Evolutionary conservation across 2,888 invertebrate genomes (phyloP).

Genomic region (Morpho helenor): DNA sequence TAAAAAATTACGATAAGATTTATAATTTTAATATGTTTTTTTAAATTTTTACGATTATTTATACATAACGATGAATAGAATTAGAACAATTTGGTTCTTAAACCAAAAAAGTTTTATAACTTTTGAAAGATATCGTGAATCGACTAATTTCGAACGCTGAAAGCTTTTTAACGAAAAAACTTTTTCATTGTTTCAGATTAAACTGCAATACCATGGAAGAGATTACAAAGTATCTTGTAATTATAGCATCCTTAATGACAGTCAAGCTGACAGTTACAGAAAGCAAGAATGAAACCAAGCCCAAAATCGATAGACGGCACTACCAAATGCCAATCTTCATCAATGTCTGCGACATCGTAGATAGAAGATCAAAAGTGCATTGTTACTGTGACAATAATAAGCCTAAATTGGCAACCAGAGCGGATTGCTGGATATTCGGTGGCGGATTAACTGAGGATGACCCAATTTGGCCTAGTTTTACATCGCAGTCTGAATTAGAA

Average conservation of each 20-base stretch:
- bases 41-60: too few relatives aligned
- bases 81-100: too few relatives aligned
- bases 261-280: conserved; percentile 60
- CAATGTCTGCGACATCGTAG: conserved; percentile 69
- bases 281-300: conserved; percentile 60
- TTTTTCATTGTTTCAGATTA: conserved; percentile 47
- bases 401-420: conserved; percentile 80
- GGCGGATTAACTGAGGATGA: conserved; percentile 81
- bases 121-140: conserved; percentile 2
- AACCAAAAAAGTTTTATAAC: not conserved
- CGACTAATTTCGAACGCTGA: not conserved
- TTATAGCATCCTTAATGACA: conserved; percentile 64
- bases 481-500: conserved; percentile 83
- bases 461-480: conserved; percentile 85
- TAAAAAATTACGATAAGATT: too few relatives aligned
- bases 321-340: conserved; percentile 59
- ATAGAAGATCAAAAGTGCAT: conserved; percentile 67
- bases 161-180: conserved; percentile 14
- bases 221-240: conserved; percentile 57
- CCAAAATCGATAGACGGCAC: conserved; percentile 55
- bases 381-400: conserved; percentile 72
- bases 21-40: too few relatives aligned
- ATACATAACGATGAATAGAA: too few relatives aligned
- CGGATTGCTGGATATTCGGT: conserved; percentile 86
- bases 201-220: conserved; percentile 48